Evolutionary conservation across 64 coral and sea anemone species (phyloP), one percentile per base, ranked within the genome.

Genomic region (Stichodactyla helianthus): DNA sequence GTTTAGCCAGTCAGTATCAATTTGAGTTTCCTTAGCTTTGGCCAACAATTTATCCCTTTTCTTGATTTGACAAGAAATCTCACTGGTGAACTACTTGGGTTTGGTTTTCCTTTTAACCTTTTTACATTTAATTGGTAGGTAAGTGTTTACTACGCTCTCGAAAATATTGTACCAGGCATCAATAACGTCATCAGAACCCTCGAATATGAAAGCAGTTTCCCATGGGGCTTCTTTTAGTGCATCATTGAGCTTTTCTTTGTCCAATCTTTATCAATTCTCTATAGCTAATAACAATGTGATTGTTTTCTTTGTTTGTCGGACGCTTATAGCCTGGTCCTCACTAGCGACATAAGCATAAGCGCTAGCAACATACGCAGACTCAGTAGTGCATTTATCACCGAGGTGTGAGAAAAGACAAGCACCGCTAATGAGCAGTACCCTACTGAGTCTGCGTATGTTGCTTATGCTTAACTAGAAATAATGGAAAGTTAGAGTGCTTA

Each of bases 151-250:
- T 16, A 87, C 74, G 53, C 51, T 18, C 19, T 91, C 59, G 19
- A 82, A 91, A 50, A 86, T 55, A 4, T 67, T 67, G 52, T 91
- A 78, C 89, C 89, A 91, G 26, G 84, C 26, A 14, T 87, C 89
- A 63, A 87, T 10, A 71, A 87, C 64, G 20, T 89, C 83, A 57
- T 88, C 44, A 79, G 65, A 70, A 58, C 84, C 82, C 2, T 93
- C 87, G 70, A 89, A 93, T 15, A 93, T 16, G 86, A 93, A 93
- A 23, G 83, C 87, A 5, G 68, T 52, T 25, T 93, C 86, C 87
- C 87, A 93, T 4, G 92, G 87, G 74, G 74, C 84, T 28, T 79
- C 26, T 14, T 88, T 76, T 27, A 88, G 55, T 15, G 86, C 53
- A 6, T 10, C 22, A n/a, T 82, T 7, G 51, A 92, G 59, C 20